Percentiles rank a stretch among this genome's conserved stretches.
Evolutionary conservation across 2,797 vertebrate genomes (phyloP).

Genomic region (Gephyroberyx darwinii): DNA sequence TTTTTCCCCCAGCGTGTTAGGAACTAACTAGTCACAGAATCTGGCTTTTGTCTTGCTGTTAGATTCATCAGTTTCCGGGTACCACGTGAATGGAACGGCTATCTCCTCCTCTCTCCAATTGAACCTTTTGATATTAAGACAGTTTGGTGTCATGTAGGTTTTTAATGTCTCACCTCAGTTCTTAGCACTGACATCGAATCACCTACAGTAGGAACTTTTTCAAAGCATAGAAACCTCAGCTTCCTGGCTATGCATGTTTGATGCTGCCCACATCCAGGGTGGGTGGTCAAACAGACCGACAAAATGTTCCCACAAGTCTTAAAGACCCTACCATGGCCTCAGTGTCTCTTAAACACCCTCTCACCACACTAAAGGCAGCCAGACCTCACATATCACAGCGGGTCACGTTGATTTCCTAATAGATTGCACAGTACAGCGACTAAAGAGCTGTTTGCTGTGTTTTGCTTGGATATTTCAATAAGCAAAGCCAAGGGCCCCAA

Average conservation of each 20-base stretch:
- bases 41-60: background rate
- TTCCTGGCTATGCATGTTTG: conserved; percentile 57
- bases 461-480: background rate
- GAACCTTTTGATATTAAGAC: too few relatives aligned
- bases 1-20: background rate
- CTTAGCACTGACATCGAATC: background rate
- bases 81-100: too few relatives aligned
- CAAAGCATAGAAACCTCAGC: conserved; percentile 61
- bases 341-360: conserved; percentile 14
- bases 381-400: background rate
- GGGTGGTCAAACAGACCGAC: conserved; percentile 54
- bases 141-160: background rate
- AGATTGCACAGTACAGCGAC: background rate
- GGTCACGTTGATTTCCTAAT: background rate
- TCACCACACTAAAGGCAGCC: conserved; percentile 75
- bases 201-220: background rate
- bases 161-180: background rate
- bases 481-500: background rate
- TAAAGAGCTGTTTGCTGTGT: background rate
- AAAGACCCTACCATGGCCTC: conserved; percentile 31
- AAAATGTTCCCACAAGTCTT: conserved; percentile 45
- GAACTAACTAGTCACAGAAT: conserved; percentile 11
- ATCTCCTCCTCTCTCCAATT: too few relatives aligned
- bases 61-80: background rate
- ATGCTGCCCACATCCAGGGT: conserved; percentile 66